Evolutionary conservation across 2,113 vertebrate genomes (phyloP), one percentile per base, ranked within the genome.

Genomic region (Coracopsis vasa): DNA sequence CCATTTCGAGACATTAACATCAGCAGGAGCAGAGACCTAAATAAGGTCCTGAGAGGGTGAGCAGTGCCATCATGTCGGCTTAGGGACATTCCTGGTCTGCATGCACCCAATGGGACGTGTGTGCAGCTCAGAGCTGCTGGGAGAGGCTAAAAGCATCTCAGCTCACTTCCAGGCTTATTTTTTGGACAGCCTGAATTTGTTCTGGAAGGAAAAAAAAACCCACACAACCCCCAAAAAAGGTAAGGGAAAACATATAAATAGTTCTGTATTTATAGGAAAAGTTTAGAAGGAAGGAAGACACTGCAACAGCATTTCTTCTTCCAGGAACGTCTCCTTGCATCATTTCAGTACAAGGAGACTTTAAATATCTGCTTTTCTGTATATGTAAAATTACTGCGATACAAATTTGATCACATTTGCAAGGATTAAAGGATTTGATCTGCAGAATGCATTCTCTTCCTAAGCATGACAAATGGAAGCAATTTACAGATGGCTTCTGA

Each of bases 341-440:
- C 33, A 9, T 45, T 54, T 50, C 24, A 20, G 60, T 13, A 39
- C 74, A 44, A 72, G 54, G 27, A 50, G 45, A 50, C n/a, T 86
- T 75, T 58, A 86, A 95, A 82, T 80, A 89, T 71, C 80, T 94
- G 51, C 47, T 91, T 95, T 92, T 92, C 51, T 83, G 33, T 84
- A 47, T 39, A 69, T 69, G 54, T 54, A 81, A 72, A 92, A 86
- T 69, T 69, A 21, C 44, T 72, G 87, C 2, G 47, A 79, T 85
- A 95, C 84, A 91, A 92, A 94, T 92, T 79, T 94, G 94, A 94
- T 96, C 80, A 91, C 70, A 85, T 92, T 95, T 95, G 86, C 78
- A 79, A 94, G 95, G 93, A 91, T 95, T 96, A 94, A 92, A 92
- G 93, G 84, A 91, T 95, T 89, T 94, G 69, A 92, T 85, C 58